Evolutionary conservation across 2,797 vertebrate species (phyloP), one percentile per base, ranked within the genome.

Genomic region (Melanotaenia nigrans): DNA sequence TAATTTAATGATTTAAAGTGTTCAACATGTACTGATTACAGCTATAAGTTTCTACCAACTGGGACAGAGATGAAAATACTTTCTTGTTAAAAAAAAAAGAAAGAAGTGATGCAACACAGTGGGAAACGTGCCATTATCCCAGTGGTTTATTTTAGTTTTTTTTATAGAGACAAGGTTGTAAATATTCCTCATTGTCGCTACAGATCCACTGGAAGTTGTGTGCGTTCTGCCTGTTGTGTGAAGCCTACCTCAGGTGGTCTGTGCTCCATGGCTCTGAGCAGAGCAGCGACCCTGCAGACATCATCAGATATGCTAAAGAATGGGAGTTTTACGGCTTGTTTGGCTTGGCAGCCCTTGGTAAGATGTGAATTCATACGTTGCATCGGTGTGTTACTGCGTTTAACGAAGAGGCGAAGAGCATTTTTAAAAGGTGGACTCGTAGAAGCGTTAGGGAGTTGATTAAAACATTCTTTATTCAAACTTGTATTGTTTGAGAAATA

Each of bases 321-420:
- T 99, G 97, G 98, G 96, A 99, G 84, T 99, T 99, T 91, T 99
- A 99, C 51, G 79, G 92, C 89, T 95, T 97, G 96, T 99, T 99
- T 85, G 95, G 94, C 49, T 68, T 97, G 84, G 97, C 97, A 36
- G 92, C 95, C 68, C 93, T 99, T 8, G 98, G 98, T 99, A 92
- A 81, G 88, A 75, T 9, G 28, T 55, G 35, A 13, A 65, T 25
- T 28, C 40, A 20, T 35, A 59, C 18, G 14, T 47, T 36, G n/a
- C 13, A 36, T 20, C 20, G 18, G 28, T 12, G 61, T 10, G 13
- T 47, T 56, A 24, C 2, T 42, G 30, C 0, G 7, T 20, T 18
- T 16, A 24, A 4, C 24, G 38, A 10, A 18, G 33, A 40, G n/a
- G 2, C 20, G 35, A 10, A 18, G 33, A 53, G 11, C 7, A 20